Conservation (phyloP, 2,113 vertebrate species). For the Galeopterus variegatus region DNA sequence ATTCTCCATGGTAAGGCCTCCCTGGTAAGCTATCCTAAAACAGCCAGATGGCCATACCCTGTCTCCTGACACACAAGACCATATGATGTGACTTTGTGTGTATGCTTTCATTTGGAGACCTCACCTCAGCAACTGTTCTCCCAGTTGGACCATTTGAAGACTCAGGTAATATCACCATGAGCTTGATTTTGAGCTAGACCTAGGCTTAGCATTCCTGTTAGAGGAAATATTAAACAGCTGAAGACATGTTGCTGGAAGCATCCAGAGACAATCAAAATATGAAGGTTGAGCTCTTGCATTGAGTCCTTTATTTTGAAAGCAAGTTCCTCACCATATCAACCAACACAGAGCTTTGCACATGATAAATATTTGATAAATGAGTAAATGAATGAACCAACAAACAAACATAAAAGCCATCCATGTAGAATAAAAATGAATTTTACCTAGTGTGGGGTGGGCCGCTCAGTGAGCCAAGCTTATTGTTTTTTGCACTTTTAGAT, state of each 20-base stretch:
- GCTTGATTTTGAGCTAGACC: neutral
- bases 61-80: neutral
- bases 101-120: neutral
- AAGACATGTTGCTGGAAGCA: neutral
- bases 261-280: neutral
- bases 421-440: constrained; percentile 54
- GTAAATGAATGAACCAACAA: constrained; percentile 28
- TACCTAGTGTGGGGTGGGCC: neutral
- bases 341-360: constrained; percentile 24
- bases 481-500: constrained; percentile 18
- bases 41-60: neutral
- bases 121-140: neutral
- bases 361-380: constrained; percentile 54
- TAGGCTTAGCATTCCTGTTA: neutral
- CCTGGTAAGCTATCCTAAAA: neutral
- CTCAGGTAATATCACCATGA: neutral
- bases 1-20: neutral
- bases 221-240: constrained; percentile 40
- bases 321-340: neutral
- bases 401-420: neutral
- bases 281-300: neutral
- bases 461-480: constrained; percentile 9
- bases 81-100: neutral
- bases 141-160: neutral
- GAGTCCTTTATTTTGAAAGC: constrained; percentile 33